Base-by-base conservation (phyloP, 2,888 invertebrate genomes). In the Microchrysa polita region DNA sequence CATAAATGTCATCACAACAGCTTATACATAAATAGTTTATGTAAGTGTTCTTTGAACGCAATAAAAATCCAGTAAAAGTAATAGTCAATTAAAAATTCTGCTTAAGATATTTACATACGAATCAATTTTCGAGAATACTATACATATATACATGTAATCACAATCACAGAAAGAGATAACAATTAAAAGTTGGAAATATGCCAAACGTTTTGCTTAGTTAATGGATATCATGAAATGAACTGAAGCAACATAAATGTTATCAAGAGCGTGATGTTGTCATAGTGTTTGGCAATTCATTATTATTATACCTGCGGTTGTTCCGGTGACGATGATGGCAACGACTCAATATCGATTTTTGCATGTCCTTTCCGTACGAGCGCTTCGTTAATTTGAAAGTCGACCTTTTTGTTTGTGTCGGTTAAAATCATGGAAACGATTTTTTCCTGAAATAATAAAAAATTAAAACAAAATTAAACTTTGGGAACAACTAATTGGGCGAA, bases 371-470 rank as follows among this genome's bases (percentile, higher is more conserved):
- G 40, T 16, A 74, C 40, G 42, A 76, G 61, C 0, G 72, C 76
- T 9, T 76, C 74, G 53, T 76, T 76, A 42, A 76, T 74, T 72
- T 76, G 74, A 63, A 74, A 74, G 59, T 76, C 76, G 40, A 12
- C 16, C 7, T 73, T 67, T 5, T 57, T 57, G 60, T 72, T 76
- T 40, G 76, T 76, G 67, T 76, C 76, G 1, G 72, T 69, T 22
- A 76, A 14, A 5, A 74, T 63, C 72, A 76, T 72, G n/a, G 48
- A 42, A 16, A 74, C 23, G 14, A 59, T 53, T 55, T 55, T 61
- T 4, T 76, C 60, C 72, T 76, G 34, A 16, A 74, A 76, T 40
- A 55, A 22, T 20, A 5, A 7, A 34, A 34, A 34, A 34, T 34
- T 34, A 34, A 2, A 34, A 34, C 27, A 34, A 5, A n/a, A n/a